Percentiles rank a stretch among this genome's conserved stretches.
Evolutionary conservation across 2,113 vertebrate species (phyloP).

Genomic region (Pungitius pungitius): DNA sequence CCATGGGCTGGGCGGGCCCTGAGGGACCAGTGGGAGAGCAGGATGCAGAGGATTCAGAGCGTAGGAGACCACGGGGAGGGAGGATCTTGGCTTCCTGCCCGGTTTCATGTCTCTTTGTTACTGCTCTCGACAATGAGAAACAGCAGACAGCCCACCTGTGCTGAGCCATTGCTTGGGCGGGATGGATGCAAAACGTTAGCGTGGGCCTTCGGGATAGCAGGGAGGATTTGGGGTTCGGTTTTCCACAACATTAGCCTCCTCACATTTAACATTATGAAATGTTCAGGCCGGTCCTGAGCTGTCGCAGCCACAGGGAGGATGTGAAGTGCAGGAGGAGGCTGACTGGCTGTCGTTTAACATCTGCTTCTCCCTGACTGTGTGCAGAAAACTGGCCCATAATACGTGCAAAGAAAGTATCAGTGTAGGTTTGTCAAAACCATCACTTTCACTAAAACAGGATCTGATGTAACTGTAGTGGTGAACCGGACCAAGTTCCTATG

Average conservation of each 20-base stretch:
- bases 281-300: slow-evolving; percentile 4
- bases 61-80: slow-evolving; percentile 32
- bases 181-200: neutral
- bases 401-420: slow-evolving; percentile 2
- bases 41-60: slow-evolving; percentile 34
- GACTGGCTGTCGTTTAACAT: slow-evolving; percentile 39
- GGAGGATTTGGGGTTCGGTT: slow-evolving; percentile 35
- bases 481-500: slow-evolving; percentile 20
- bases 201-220: slow-evolving; percentile 37
- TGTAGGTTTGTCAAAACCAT: slow-evolving; percentile 35
- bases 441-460: slow-evolving; percentile 32
- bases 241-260: neutral
- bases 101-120: slow-evolving; percentile 46
- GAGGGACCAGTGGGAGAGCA: slow-evolving; percentile 47
- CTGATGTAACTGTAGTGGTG: slow-evolving; percentile 44
- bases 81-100: slow-evolving; percentile 47
- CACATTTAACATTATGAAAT: neutral
- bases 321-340: slow-evolving; percentile 31
- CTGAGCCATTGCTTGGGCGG: slow-evolving; percentile 31
- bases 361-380: slow-evolving; percentile 24
- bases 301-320: slow-evolving; percentile 21
- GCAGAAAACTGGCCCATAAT: slow-evolving; percentile 12
- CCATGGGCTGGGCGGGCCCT: slow-evolving; percentile 19
- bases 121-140: slow-evolving; percentile 36
- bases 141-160: slow-evolving; percentile 54